These are phyloP conservation scores for Drosophila baimaii DNA, from an alignment of 1,140 invertebrate genomes.

Conservation along the genomic window DNA sequence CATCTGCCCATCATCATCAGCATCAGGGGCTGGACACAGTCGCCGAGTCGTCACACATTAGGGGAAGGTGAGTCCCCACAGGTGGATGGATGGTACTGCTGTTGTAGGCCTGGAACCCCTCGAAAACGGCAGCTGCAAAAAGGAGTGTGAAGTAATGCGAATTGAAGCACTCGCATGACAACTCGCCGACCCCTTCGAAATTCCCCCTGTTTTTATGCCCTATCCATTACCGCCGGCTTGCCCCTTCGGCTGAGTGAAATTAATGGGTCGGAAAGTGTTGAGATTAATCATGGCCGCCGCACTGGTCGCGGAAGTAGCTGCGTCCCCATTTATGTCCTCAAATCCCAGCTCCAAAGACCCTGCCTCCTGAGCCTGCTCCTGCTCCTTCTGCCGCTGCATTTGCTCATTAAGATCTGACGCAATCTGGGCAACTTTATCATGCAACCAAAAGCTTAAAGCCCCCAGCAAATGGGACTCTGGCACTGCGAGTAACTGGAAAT, in stretches of 20 bases:
- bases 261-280: constrained; percentile 82
- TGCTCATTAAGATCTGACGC: constrained; percentile 75
- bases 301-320: constrained; percentile 54
- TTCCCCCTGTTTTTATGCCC: constrained; percentile 11
- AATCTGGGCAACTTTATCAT: constrained; percentile 73
- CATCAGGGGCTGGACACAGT: constrained; percentile 13
- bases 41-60: constrained; percentile 50
- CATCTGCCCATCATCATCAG: constrained; percentile 50
- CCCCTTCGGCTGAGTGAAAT: constrained; percentile 52
- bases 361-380: constrained; percentile 2
- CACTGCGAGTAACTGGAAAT: constrained; percentile 57
- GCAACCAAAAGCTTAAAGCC: constrained; percentile 66
- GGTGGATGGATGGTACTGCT: constrained; percentile 38
- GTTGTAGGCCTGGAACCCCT: constrained; percentile 21
- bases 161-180: constrained; percentile 57
- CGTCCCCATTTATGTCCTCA: constrained; percentile 37
- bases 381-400: constrained; percentile 40
- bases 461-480: constrained; percentile 51
- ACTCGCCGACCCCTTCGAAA: constrained; percentile 31
- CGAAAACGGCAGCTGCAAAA: constrained; percentile 21
- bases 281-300: constrained; percentile 73
- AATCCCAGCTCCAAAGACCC: constrained; percentile 5
- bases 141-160: constrained; percentile 44
- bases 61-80: constrained; percentile 52
- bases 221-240: constrained; percentile 36